Conservation (phyloP, 2,888 invertebrate genomes). For the Drosophila mimica region DNA sequence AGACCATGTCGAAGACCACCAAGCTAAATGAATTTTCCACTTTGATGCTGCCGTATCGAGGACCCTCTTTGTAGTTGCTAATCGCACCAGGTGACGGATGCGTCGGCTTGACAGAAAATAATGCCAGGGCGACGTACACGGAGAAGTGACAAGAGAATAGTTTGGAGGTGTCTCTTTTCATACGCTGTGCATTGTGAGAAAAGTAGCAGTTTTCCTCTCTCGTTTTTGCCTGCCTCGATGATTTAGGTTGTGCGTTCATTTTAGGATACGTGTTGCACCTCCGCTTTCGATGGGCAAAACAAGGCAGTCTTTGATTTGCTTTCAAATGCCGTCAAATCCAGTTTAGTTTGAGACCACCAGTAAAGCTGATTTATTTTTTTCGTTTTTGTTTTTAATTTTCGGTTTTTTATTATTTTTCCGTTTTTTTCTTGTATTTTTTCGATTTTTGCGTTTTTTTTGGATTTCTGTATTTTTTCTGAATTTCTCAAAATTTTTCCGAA, state of each 20-base stretch:
- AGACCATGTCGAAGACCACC: constrained; percentile 82
- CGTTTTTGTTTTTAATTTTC: too few species aligned
- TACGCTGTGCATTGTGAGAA: constrained; percentile 75
- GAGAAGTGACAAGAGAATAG: constrained; percentile 71
- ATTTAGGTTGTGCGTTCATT: constrained; percentile 33
- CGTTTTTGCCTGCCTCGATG: constrained; percentile 31
- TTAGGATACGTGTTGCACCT: constrained; percentile 48
- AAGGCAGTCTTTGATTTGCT: constrained; percentile 48
- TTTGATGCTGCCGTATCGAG: constrained; percentile 84
- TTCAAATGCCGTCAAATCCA: constrained; percentile 53
- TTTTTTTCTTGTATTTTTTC: too few species aligned
- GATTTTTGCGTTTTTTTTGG: too few species aligned
- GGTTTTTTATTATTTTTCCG: too few species aligned
- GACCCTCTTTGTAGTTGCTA: constrained; percentile 69
- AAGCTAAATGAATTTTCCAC: constrained; percentile 83
- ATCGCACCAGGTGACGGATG: constrained; percentile 83
- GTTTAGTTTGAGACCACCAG: constrained; percentile 59
- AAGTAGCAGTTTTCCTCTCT: constrained; percentile 64
- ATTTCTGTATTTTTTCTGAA: too few species aligned
- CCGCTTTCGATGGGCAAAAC: constrained; percentile 45
- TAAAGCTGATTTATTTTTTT: constrained; percentile 11
- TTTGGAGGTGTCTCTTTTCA: constrained; percentile 81
- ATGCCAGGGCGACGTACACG: constrained; percentile 40
- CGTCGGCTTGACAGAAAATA: constrained; percentile 69
- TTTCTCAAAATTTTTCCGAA: too few species aligned